A percentile compares a stretch with the other conserved stretches of the same genome.
These are phyloP conservation scores for Cheilosia impressa DNA, from an alignment of 2,888 invertebrate genomes.

Conservation along the genomic window DNA sequence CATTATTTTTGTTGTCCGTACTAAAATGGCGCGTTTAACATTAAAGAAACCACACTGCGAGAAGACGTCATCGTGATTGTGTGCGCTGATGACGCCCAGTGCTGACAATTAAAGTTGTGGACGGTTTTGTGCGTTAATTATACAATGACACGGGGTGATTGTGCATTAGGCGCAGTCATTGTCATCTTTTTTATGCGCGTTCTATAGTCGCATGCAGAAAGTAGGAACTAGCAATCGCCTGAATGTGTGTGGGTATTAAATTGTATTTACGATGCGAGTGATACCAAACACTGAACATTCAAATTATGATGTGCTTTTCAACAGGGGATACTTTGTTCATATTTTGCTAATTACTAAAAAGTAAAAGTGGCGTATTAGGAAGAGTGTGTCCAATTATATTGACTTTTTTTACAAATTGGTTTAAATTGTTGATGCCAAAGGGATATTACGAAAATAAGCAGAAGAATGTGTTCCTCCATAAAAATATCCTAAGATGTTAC, in stretches of 20 bases:
- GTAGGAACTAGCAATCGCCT: constrained; percentile 23
- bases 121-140: constrained; percentile 33
- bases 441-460: too few species aligned
- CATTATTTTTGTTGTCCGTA: background rate
- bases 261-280: constrained; percentile 1
- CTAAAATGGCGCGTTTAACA: background rate
- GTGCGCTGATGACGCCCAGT: constrained; percentile 9
- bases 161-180: constrained; percentile 29
- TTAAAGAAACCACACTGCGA: background rate
- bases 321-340: background rate
- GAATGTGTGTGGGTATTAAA: background rate
- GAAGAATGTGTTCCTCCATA: background rate
- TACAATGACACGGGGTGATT: constrained; percentile 2
- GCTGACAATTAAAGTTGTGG: constrained; percentile 15
- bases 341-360: constrained; percentile 11
- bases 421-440: background rate
- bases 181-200: background rate
- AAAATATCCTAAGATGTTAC: too few species aligned
- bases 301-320: constrained; percentile 14
- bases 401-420: background rate
- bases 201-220: constrained; percentile 31
- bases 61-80: background rate
- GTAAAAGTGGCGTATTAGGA: background rate
- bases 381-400: constrained; percentile 1
- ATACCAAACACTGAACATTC: constrained; percentile 9